Evolutionary conservation across 2,113 vertebrate species (phyloP).

Genomic region (Crocuta crocuta): DNA sequence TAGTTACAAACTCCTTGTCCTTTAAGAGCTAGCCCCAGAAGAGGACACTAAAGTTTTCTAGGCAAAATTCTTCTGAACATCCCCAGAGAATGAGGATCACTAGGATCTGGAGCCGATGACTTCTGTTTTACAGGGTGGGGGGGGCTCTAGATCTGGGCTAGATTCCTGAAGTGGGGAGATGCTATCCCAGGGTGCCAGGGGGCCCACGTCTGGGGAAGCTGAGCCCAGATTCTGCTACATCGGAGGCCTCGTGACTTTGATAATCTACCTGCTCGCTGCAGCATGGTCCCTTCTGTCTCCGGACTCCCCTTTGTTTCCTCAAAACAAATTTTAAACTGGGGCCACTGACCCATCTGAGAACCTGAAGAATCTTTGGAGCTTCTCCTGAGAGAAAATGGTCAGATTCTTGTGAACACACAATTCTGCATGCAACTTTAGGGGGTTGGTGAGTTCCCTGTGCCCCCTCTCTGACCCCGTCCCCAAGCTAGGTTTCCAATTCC

Average conservation of each 20-base stretch:
- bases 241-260: neutral
- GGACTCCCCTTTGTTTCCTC: neutral
- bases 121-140: neutral
- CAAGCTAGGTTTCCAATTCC: neutral
- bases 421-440: neutral
- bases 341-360: neutral
- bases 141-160: neutral
- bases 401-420: neutral
- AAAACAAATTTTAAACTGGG: neutral
- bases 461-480: no score
- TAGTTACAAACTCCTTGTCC: conserved; percentile 26
- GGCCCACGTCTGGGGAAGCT: neutral
- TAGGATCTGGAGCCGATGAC: neutral
- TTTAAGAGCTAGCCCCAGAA: neutral
- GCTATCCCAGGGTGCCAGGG: no score
- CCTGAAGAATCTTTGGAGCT: neutral
- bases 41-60: neutral
- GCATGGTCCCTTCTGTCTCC: neutral
- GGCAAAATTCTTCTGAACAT: neutral
- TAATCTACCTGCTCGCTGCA: neutral
- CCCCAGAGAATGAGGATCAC: neutral
- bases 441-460: neutral
- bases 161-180: neutral
- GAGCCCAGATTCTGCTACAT: neutral
- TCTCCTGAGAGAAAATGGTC: neutral